Evolutionary conservation across 2,888 invertebrate genomes (phyloP).

Genomic region (Luperina testacea): DNA sequence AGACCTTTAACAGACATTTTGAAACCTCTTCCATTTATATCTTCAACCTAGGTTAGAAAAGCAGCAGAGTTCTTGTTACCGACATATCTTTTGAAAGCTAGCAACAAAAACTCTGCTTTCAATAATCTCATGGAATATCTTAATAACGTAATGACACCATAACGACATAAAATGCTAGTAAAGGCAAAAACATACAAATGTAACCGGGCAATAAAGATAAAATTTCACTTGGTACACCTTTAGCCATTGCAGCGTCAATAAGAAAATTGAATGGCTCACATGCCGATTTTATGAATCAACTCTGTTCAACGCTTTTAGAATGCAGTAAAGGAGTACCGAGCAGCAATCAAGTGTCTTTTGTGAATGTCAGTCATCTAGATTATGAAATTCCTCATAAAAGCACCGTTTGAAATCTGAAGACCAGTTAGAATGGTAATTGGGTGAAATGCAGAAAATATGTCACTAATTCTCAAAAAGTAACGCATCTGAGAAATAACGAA

Average conservation of each 20-base stretch:
- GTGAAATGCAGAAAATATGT: too few species aligned
- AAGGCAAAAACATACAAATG: slow-evolving; percentile 8
- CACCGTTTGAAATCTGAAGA: neutral
- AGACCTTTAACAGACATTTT: neutral
- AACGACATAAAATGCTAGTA: slow-evolving; percentile 11
- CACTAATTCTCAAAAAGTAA: too few species aligned
- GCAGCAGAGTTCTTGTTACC: neutral
- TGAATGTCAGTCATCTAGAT: neutral
- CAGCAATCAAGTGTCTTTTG: neutral
- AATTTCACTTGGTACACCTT: slow-evolving; percentile 11
- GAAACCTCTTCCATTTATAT: neutral
- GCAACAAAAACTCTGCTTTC: neutral
- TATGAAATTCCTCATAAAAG: neutral
- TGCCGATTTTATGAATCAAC: slow-evolving; percentile 30
- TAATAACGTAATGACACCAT: neutral
- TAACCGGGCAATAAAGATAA: slow-evolving; percentile 11
- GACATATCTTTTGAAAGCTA: neutral
- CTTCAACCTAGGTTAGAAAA: neutral
- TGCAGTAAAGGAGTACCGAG: neutral
- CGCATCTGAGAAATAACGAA: too few species aligned
- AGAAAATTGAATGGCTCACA: slow-evolving; percentile 25
- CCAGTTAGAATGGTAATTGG: neutral
- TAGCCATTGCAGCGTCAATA: neutral
- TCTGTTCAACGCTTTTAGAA: slow-evolving; percentile 6
- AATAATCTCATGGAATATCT: slow-evolving; percentile 30